These are phyloP conservation scores for Tipula helvola DNA, from an alignment of 2,888 invertebrate genomes.

Conservation along the genomic window DNA sequence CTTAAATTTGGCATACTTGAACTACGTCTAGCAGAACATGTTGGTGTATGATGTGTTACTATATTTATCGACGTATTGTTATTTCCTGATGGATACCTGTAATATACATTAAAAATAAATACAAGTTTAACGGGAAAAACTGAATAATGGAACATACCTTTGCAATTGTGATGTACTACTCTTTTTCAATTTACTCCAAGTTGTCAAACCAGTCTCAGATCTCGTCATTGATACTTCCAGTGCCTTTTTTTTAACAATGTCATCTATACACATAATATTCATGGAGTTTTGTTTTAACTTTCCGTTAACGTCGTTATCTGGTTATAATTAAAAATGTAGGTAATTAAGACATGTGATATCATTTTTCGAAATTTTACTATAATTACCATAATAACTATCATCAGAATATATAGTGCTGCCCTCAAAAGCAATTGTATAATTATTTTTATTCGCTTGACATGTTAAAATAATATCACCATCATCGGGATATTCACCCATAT, in stretches of 20 bases:
- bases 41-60: constrained; percentile 41
- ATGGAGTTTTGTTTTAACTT: constrained; percentile 30
- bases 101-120: neutral
- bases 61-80: constrained; percentile 47
- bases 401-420: constrained; percentile 79
- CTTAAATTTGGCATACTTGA: constrained; percentile 65
- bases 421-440: constrained; percentile 91
- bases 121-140: neutral
- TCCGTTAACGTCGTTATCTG: neutral
- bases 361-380: neutral
- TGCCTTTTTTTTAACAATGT: constrained; percentile 34
- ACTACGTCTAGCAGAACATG: constrained; percentile 52
- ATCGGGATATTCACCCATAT: constrained; percentile 63
- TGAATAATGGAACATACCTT: constrained; percentile 35
- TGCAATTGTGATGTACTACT: constrained; percentile 50
- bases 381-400: constrained; percentile 56
- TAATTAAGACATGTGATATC: neutral
- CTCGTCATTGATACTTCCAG: constrained; percentile 71
- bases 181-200: constrained; percentile 76
- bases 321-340: neutral
- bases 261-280: constrained; percentile 25
- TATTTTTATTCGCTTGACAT: constrained; percentile 85
- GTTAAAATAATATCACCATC: constrained; percentile 79
- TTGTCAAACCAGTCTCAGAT: constrained; percentile 78
- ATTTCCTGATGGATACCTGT: constrained; percentile 63